Conservation (phyloP, 2,113 vertebrate genomes). For the Mesitornis unicolor region DNA sequence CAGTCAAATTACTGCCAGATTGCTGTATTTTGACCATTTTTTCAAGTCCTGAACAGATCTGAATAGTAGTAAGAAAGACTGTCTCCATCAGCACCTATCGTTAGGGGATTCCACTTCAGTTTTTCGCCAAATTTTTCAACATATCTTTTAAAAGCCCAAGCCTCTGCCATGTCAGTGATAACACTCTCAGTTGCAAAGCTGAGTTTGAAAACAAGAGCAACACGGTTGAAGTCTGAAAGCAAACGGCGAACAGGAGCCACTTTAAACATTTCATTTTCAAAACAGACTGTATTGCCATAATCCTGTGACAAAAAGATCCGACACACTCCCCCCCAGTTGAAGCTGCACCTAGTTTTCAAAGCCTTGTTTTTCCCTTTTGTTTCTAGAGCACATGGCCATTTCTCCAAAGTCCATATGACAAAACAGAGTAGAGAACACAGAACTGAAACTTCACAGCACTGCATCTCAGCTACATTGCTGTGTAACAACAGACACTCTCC, state of each 20-base stretch:
- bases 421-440: neutral
- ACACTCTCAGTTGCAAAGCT: neutral
- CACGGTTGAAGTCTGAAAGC: neutral
- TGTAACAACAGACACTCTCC: neutral
- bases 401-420: neutral
- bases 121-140: neutral
- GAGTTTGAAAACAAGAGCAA: neutral
- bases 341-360: neutral
- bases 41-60: neutral
- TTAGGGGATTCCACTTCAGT: neutral
- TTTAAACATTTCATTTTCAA: neutral
- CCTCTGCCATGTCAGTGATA: neutral
- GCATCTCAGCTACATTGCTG: neutral
- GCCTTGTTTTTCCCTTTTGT: neutral
- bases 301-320: neutral
- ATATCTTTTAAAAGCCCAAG: neutral
- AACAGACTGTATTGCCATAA: neutral
- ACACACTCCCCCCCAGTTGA: neutral
- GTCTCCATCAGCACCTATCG: neutral
- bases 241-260: neutral
- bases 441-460: neutral
- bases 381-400: neutral
- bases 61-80: neutral
- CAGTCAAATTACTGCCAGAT: neutral
- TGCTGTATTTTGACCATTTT: neutral